Evolutionary conservation across 2,888 invertebrate genomes (phyloP).

Genomic region (Cheilosia pagana): DNA sequence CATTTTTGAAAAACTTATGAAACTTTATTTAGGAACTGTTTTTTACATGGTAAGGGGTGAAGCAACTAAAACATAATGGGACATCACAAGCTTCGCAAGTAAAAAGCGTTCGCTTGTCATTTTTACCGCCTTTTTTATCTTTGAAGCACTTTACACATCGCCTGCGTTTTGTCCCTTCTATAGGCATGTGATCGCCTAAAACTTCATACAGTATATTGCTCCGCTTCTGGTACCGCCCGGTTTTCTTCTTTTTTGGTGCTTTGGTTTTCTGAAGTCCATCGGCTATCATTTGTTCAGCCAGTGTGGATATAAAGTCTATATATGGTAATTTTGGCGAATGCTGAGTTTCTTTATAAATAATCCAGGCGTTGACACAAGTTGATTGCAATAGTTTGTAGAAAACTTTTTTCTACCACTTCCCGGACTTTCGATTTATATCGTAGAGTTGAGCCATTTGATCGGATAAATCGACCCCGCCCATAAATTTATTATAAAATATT

Average conservation of each 20-base stretch:
- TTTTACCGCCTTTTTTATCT: conserved; percentile 36
- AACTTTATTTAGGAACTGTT: conserved; percentile 15
- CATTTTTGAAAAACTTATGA: conserved; percentile 7
- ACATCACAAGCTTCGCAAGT: conserved; percentile 34
- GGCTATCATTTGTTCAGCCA: conserved; percentile 22
- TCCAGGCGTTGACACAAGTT: conserved; percentile 17
- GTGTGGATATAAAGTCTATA: conserved; percentile 17
- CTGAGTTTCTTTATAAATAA: conserved; percentile 19
- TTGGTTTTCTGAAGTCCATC: conserved; percentile 4
- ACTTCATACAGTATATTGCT: conserved; percentile 8
- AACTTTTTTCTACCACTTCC: conserved; percentile 23
- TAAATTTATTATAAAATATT: conserved; percentile 31
- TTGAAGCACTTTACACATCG: conserved; percentile 52
- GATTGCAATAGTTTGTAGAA: conserved; percentile 11
- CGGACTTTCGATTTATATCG: conserved; percentile 12
- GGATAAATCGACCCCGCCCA: conserved; percentile 12
- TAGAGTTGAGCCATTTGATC: conserved; percentile 38
- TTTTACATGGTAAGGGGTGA: conserved; percentile 39
- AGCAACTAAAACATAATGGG: conserved; percentile 44
- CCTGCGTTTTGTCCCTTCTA: conserved; percentile 43
- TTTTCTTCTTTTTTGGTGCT: conserved; percentile 15
- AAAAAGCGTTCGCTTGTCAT: conserved; percentile 33
- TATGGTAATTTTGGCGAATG: conserved; percentile 25
- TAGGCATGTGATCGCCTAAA: conserved; percentile 24
- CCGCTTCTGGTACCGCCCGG: conserved; percentile 9